Conservation (phyloP, 2,797 vertebrate genomes). For the Pseudomugil gertrudae region DNA sequence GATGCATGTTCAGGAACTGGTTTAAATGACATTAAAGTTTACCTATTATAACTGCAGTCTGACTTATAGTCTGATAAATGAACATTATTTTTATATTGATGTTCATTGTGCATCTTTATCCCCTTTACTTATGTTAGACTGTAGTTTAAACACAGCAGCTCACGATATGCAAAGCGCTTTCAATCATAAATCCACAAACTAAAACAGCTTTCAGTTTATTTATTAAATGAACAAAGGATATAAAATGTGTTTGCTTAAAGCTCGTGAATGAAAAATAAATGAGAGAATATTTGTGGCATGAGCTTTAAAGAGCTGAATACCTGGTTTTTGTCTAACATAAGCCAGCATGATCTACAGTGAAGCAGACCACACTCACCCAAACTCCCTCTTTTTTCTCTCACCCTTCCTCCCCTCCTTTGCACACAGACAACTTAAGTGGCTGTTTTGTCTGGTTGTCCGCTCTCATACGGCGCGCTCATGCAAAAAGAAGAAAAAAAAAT, state of each 20-base stretch:
- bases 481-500: slow-evolving; percentile 72
- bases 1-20: no score
- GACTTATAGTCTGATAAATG: no score
- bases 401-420: slow-evolving; percentile 69
- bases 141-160: background rate
- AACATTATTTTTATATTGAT: background rate
- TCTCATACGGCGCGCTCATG: slow-evolving; percentile 83
- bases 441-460: slow-evolving; percentile 91
- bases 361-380: slow-evolving; percentile 74
- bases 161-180: background rate
- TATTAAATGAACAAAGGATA: background rate
- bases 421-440: slow-evolving; percentile 84
- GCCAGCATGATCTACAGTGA: slow-evolving; percentile 76
- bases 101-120: background rate
- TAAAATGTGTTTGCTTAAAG: background rate
- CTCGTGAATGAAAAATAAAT: background rate
- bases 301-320: slow-evolving; percentile 62
- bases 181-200: background rate
- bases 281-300: slow-evolving; percentile 53
- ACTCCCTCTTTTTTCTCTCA: slow-evolving; percentile 55
- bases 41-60: no score
- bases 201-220: background rate
- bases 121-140: background rate
- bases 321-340: slow-evolving; percentile 65
- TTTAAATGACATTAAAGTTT: no score